Evolutionary conservation across 2,888 invertebrate genomes (phyloP).

Genomic region (Cheilosia urbana): DNA sequence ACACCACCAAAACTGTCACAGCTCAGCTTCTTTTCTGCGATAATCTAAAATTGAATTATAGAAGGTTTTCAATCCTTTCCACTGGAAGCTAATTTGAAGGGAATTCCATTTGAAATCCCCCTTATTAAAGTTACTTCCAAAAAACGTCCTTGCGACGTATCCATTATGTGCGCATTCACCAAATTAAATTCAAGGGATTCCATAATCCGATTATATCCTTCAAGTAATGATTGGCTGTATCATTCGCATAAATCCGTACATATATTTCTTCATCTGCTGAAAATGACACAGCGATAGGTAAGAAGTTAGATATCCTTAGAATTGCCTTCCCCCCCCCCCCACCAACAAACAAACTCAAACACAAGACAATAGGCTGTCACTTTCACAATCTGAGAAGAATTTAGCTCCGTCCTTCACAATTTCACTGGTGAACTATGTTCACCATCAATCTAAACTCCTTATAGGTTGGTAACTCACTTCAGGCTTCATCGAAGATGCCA

Average conservation of each 20-base stretch:
- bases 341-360: slow-evolving; percentile 50
- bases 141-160: slow-evolving; percentile 62
- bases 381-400: slow-evolving; percentile 11
- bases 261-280: background rate
- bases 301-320: background rate
- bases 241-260: background rate
- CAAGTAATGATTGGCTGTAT: slow-evolving; percentile 24
- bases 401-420: background rate
- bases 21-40: no score
- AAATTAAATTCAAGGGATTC: slow-evolving; percentile 52
- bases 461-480: background rate
- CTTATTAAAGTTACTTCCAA: slow-evolving; percentile 39
- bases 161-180: slow-evolving; percentile 62
- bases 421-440: slow-evolving; percentile 28
- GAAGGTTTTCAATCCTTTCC: background rate
- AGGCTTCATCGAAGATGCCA: background rate
- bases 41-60: no score
- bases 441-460: slow-evolving; percentile 8
- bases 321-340: background rate
- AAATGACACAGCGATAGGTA: background rate
- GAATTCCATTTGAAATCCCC: slow-evolving; percentile 10
- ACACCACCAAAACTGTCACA: no score
- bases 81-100: no score
- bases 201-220: slow-evolving; percentile 65
- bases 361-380: slow-evolving; percentile 8